Conservation (phyloP, 2,113 vertebrate genomes). For the Columbina picui region DNA sequence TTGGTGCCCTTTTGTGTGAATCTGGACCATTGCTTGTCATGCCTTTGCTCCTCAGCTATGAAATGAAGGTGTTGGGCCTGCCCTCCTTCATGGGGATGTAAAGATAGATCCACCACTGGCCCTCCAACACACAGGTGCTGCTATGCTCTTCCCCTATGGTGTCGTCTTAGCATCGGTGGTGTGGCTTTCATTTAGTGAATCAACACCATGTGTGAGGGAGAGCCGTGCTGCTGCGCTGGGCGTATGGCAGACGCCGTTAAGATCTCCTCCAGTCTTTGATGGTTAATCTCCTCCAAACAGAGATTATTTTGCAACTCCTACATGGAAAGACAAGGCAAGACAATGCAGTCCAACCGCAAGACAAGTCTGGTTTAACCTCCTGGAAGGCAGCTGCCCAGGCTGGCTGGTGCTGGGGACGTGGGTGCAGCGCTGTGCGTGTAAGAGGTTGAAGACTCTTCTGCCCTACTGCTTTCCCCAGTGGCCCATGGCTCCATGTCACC, state of each 20-base stretch:
- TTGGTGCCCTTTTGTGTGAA: background rate
- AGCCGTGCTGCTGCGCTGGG: background rate
- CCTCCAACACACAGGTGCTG: background rate
- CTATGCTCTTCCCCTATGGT: background rate
- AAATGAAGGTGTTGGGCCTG: background rate
- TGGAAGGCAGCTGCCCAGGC: background rate
- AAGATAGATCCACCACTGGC: background rate
- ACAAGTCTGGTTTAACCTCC: background rate
- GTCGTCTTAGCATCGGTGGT: background rate
- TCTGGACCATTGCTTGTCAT: background rate
- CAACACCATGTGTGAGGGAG: background rate
- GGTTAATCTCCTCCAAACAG: background rate
- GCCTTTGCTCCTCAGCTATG: background rate
- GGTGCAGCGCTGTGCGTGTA: background rate
- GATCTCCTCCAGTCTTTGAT: background rate
- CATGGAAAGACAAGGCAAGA: background rate
- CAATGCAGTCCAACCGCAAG: background rate
- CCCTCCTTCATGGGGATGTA: background rate
- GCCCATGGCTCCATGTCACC: background rate
- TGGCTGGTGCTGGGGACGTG: background rate
- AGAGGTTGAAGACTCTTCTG: background rate
- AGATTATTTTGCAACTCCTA: background rate
- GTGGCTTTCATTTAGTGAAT: background rate
- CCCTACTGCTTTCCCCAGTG: background rate
- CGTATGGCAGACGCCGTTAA: background rate